A percentile compares a stretch with the other conserved stretches of the same genome.
Evolutionary conservation across 2,113 vertebrate species (phyloP).

Genomic region (Halichoeres trimaculatus): DNA sequence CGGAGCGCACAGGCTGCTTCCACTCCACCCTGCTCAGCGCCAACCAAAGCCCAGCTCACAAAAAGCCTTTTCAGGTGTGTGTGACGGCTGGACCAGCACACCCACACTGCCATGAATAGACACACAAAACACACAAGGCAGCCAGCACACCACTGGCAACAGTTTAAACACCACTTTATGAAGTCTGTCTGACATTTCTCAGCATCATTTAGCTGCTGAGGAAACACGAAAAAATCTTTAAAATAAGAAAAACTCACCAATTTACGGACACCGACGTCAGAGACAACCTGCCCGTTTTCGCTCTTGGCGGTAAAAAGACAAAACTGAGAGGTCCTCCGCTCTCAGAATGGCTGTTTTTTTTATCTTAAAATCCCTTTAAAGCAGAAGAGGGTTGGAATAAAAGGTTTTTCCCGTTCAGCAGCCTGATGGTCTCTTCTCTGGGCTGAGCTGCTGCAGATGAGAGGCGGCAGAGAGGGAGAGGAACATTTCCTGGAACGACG

Average conservation of each 20-base stretch:
- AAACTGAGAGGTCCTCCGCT: no score
- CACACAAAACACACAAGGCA: no score
- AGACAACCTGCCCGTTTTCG: neutral
- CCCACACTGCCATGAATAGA: neutral
- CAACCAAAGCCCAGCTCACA: conserved; percentile 18
- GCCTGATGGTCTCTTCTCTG: neutral
- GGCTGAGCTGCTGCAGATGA: neutral
- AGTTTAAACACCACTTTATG: rapidly evolving
- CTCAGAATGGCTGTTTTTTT: neutral
- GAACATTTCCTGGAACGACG: conserved; percentile 45
- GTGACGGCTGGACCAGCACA: neutral
- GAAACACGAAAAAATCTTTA: neutral
- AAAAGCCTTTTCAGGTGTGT: conserved; percentile 43
- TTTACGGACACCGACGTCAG: neutral
- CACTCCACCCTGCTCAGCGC: conserved; percentile 7
- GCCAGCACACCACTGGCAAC: neutral
- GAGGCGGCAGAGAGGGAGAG: neutral
- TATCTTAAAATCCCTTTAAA: neutral
- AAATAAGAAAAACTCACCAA: conserved; percentile 27
- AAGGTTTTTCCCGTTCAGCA: neutral
- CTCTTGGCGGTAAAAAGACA: neutral
- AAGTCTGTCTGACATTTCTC: neutral
- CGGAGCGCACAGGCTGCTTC: neutral
- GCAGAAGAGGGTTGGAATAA: neutral
- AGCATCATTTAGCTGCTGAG: neutral